Percentiles rank a stretch among this genome's conserved stretches.
Conservation (phyloP, 2,797 vertebrate genomes). For the Borostomias antarcticus region DNA sequence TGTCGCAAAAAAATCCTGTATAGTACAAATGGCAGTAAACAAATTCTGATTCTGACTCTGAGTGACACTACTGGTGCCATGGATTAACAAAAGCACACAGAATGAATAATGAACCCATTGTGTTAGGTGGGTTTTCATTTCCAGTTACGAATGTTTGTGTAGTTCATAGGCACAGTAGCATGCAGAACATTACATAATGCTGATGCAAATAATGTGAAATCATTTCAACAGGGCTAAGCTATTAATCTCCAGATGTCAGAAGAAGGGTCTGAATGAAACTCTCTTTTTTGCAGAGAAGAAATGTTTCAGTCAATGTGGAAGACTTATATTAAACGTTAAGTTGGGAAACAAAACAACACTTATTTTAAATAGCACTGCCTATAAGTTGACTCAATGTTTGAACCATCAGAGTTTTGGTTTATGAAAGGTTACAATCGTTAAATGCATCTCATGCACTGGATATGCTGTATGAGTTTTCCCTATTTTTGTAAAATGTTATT, state of each 20-base stretch:
- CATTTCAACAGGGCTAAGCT: conserved; percentile 6
- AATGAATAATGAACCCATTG: conserved; percentile 48
- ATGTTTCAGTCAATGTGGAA: too few species aligned
- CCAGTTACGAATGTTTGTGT: too few species aligned
- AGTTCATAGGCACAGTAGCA: conserved; percentile 38
- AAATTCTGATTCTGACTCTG: conserved; percentile 16
- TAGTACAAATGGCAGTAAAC: too few species aligned
- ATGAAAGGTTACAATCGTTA: too few species aligned
- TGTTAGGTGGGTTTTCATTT: conserved; percentile 31
- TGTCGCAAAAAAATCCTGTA: too few species aligned
- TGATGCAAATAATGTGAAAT: conserved; percentile 32
- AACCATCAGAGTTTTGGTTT: too few species aligned
- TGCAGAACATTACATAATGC: conserved; percentile 24
- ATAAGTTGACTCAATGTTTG: too few species aligned
- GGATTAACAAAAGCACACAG: conserved; percentile 38
- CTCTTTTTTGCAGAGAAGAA: too few species aligned
- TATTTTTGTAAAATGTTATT: conserved; percentile 4
- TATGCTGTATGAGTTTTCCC: neutral
- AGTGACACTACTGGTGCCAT: conserved; percentile 1
- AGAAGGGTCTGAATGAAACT: neutral
- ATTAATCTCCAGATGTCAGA: neutral
- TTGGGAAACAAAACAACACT: neutral
- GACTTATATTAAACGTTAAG: neutral
- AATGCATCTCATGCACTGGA: neutral
- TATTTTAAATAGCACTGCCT: too few species aligned